phyloP scores from a whole-genome alignment of 2,797 vertebrate genomes.

The Pipistrellus pipistrellus region DNA sequence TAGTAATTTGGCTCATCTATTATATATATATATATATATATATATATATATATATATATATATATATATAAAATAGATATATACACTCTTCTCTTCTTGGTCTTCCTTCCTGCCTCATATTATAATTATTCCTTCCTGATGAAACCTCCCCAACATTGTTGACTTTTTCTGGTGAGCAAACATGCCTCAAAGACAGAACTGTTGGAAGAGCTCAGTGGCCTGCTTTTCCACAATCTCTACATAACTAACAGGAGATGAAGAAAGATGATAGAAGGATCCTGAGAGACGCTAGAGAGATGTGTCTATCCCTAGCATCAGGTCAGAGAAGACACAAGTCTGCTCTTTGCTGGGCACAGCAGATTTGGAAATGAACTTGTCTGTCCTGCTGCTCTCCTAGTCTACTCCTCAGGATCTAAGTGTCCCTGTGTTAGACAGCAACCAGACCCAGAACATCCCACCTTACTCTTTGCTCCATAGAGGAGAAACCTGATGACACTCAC shows the following conservation, averaged over 20 bases:
- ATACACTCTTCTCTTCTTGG: no score
- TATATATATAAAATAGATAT: no score
- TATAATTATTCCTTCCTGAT: no score
- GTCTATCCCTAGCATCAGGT: accelerated
- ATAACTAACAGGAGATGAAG: not conserved
- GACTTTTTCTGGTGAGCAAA: not conserved
- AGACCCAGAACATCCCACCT: not conserved
- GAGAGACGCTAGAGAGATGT: accelerated
- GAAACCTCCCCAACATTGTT: not conserved
- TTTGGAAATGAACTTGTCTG: accelerated
- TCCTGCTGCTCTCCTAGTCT: no score
- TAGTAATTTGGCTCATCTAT: no score
- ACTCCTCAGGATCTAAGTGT: not conserved
- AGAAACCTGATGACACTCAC: not conserved
- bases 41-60: no score
- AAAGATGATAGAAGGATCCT: not conserved
- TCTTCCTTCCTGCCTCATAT: no score
- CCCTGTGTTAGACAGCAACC: not conserved
- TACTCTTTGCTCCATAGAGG: not conserved
- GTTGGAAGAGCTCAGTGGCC: not conserved
- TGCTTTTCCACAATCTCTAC: not conserved
- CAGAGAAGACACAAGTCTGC: not conserved
- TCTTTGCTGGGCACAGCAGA: not conserved
- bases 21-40: no score
- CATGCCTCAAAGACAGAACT: not conserved